Base-by-base conservation (phyloP, 2,888 invertebrate species). In the Zygaena filipendulae region DNA sequence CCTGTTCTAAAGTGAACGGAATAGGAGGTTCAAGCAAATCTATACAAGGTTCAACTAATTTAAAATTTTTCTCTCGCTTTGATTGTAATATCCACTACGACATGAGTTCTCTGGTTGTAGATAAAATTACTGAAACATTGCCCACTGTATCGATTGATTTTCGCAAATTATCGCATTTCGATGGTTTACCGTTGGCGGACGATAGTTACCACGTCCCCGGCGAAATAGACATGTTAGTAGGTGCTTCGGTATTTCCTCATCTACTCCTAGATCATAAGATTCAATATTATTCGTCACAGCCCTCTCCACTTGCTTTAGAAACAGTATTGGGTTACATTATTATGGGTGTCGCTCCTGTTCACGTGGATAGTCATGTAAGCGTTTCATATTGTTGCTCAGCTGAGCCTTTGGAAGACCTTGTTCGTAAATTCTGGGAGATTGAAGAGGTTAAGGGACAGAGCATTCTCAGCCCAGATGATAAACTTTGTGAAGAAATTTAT, bases 251-350 rank as follows among this genome's bases (percentile, higher is more conserved):
- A 3, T 38, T 40, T 23, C 27, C 37, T 11, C 35, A 33, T 12
- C 20, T 39, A 11, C 22, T 41, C n/a, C 12, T 27, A 11, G 23
- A 25, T 5, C 24, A 26, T 16, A 18, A 10, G 9, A 21, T 30
- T 4, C 12, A 10, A 8, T 6, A 11, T 10, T n/a, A 13, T 6
- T 7, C 10, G 7, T 5, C 8, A 8, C 9, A 3, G 2, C 19
- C 30, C 2, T 12, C 21, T 7, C 16, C 16, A 7, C 16, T 16
- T 16, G 36, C 33, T 4, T 13, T 39, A 6, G 9, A 36, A 4
- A 36, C 39, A 2, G 27, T 32, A n/a, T 27, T 39, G 5, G 36
- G 36, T 11, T 39, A 24, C 11, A 12, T 39, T 8, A 25, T 39
- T n/a, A 13, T 30, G 8, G 30, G 30, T 12, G 6, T n/a, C 11